A percentile compares a stretch with the other conserved stretches of the same genome.
phyloP scores from a whole-genome alignment of 1,140 invertebrate species.

The Drosophila nigromelanica region DNA sequence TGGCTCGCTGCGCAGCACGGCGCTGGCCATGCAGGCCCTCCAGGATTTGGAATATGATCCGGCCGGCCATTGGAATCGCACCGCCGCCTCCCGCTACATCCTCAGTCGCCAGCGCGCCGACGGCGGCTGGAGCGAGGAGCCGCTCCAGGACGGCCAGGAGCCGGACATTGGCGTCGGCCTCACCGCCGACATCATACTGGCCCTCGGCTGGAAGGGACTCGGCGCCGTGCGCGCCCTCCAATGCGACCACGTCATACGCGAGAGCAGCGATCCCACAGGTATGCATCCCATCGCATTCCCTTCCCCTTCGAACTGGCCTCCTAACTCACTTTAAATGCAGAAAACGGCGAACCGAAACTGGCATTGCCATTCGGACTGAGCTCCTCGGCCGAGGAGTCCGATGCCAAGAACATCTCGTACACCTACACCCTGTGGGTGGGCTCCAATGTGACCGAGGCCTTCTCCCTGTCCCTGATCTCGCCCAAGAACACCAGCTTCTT shows the following conservation, averaged over 20 bases:
- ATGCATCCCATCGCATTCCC: neutral
- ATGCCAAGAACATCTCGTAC: slow-evolving; percentile 89
- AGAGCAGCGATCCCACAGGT: slow-evolving; percentile 81
- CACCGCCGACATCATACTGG: slow-evolving; percentile 91
- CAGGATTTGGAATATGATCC: slow-evolving; percentile 88
- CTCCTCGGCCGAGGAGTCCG: slow-evolving; percentile 87
- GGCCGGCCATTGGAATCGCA: slow-evolving; percentile 89
- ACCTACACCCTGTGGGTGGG: slow-evolving; percentile 94
- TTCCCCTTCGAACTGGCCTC: neutral
- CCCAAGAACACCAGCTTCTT: slow-evolving; percentile 87
- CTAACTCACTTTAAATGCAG: slow-evolving; percentile 23
- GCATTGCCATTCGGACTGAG: slow-evolving; percentile 82
- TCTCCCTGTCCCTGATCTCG: slow-evolving; percentile 76
- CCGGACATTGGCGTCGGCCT: slow-evolving; percentile 85
- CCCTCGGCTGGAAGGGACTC: slow-evolving; percentile 88
- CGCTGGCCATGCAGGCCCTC: slow-evolving; percentile 90
- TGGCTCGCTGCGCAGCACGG: slow-evolving; percentile 91
- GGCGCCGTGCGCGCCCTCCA: slow-evolving; percentile 88
- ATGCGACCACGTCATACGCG: slow-evolving; percentile 86
- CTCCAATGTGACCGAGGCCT: slow-evolving; percentile 88
- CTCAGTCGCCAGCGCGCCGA: slow-evolving; percentile 89
- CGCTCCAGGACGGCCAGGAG: slow-evolving; percentile 83
- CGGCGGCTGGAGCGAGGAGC: slow-evolving; percentile 90
- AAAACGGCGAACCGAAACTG: slow-evolving; percentile 82
- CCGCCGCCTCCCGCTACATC: slow-evolving; percentile 89